Percentiles rank a stretch among this genome's conserved stretches.
Conservation (phyloP, 2,113 vertebrate species). For the Poecilia latipinna region DNA sequence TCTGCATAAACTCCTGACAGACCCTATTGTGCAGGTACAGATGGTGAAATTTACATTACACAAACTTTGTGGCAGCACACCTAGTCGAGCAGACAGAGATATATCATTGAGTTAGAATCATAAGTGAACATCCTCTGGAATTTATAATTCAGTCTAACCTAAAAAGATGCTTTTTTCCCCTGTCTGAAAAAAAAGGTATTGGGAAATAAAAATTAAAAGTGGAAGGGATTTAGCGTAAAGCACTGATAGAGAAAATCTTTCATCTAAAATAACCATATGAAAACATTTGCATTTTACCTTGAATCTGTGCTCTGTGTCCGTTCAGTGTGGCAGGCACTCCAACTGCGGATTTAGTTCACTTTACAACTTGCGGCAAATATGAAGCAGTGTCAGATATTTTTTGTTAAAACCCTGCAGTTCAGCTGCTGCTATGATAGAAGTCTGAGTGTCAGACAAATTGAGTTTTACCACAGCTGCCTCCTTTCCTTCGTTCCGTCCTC, state of each 20-base stretch:
- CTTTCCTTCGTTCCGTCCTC: neutral
- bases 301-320: neutral
- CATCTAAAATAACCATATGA: neutral
- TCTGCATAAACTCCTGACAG: too few species aligned
- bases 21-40: too few species aligned
- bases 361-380: neutral
- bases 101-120: too few species aligned
- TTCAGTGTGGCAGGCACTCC: neutral
- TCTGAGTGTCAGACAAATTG: neutral
- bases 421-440: neutral
- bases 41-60: too few species aligned
- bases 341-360: neutral
- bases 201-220: neutral
- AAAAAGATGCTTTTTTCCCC: too few species aligned
- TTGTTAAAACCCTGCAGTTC: neutral
- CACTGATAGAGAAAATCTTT: neutral
- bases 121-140: too few species aligned
- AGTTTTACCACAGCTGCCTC: neutral
- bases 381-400: neutral
- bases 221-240: neutral
- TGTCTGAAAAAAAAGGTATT: neutral
- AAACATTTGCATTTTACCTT: neutral
- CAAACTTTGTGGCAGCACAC: too few species aligned
- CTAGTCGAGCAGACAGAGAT: too few species aligned
- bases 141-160: too few species aligned